phyloP scores from a whole-genome alignment of 2,888 invertebrate species.

The Chaetogeoica ovagalla region DNA sequence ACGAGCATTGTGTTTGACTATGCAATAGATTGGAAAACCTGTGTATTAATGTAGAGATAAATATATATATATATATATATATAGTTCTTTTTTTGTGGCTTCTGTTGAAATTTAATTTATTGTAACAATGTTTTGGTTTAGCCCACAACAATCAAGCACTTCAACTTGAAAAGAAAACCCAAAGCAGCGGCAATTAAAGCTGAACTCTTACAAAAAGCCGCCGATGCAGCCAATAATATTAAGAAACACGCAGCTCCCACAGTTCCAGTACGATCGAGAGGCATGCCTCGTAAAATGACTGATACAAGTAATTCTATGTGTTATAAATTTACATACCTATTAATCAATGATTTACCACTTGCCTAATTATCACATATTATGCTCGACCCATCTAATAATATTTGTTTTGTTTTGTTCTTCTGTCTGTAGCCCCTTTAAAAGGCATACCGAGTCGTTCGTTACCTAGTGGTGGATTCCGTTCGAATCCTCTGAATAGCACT shows the following conservation, averaged over 20 bases:
- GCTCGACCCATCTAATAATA: not conserved
- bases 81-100: too few relatives aligned
- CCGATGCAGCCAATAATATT: slow-evolving; percentile 84
- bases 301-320: slow-evolving; percentile 75
- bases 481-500: slow-evolving; percentile 59
- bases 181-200: slow-evolving; percentile 89
- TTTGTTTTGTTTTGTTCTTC: not conserved
- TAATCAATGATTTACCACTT: not conserved
- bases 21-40: too few relatives aligned
- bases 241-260: slow-evolving; percentile 87
- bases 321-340: not conserved
- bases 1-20: too few relatives aligned
- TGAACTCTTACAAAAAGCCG: slow-evolving; percentile 87
- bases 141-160: slow-evolving; percentile 85
- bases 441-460: slow-evolving; percentile 85
- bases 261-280: slow-evolving; percentile 82
- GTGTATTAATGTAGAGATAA: too few relatives aligned
- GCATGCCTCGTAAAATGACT: slow-evolving; percentile 95
- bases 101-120: too few relatives aligned
- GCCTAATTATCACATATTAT: not conserved
- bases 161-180: slow-evolving; percentile 88
- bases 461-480: slow-evolving; percentile 66
- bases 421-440: slow-evolving; percentile 76
- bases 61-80: too few relatives aligned
- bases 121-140: slow-evolving; percentile 59